phyloP scores from a whole-genome alignment of 2,797 vertebrate species.

The Rhodeus uyekii region DNA sequence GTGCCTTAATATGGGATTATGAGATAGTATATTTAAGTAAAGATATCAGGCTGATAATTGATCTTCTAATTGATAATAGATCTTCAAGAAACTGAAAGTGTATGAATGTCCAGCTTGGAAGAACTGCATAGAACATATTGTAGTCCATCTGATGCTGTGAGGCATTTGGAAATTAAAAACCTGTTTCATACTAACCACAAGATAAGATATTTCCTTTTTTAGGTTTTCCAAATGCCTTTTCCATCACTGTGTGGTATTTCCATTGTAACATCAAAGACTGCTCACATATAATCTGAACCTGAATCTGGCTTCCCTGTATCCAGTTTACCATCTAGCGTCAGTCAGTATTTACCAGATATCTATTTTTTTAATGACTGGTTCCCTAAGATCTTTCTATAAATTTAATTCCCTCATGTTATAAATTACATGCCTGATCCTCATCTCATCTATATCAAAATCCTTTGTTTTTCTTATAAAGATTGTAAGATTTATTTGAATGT shows the following conservation, averaged over 20 bases:
- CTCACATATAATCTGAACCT: constrained; percentile 2
- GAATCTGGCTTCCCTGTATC: neutral
- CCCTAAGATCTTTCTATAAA: neutral
- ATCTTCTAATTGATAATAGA: neutral
- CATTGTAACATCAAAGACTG: constrained; percentile 63
- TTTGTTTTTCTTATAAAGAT: neutral
- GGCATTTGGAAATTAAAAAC: neutral
- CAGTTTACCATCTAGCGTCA: neutral
- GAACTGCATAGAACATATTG: constrained; percentile 13
- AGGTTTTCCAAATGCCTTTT: constrained; percentile 56
- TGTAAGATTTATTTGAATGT: constrained; percentile 67
- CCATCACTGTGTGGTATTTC: constrained; percentile 77
- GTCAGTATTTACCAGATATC: neutral
- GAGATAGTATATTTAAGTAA: neutral
- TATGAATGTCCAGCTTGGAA: constrained; percentile 17
- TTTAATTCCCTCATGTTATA: neutral
- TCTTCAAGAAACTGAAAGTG: neutral
- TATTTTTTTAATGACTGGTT: neutral
- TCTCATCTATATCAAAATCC: constrained; percentile 58
- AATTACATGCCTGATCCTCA: neutral
- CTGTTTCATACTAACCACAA: constrained; percentile 5
- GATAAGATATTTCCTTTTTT: neutral
- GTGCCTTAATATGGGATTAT: neutral
- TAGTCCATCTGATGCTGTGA: constrained; percentile 9
- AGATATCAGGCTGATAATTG: neutral